Evolutionary conservation across 2,888 invertebrate genomes (phyloP).

Genomic region (Heliconius aoede): DNA sequence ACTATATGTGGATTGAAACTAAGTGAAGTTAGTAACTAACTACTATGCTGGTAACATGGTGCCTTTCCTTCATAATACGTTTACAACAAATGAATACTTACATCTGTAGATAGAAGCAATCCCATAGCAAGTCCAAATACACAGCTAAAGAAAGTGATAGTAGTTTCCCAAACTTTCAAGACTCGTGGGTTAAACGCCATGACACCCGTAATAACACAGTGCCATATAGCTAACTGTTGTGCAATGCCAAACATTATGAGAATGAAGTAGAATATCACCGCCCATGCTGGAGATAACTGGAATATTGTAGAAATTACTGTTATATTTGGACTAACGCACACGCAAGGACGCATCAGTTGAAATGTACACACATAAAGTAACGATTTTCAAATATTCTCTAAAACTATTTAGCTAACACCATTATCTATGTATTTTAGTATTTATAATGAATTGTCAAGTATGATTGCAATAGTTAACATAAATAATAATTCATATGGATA

Average conservation of each 20-base stretch:
- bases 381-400: too few species aligned
- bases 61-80: background rate
- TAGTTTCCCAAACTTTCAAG: conserved; percentile 90
- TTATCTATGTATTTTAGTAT: too few species aligned
- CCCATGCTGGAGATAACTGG: conserved; percentile 93
- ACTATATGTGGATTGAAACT: too few species aligned
- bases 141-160: conserved; percentile 92
- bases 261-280: conserved; percentile 92
- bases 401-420: background rate
- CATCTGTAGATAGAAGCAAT: conserved; percentile 94
- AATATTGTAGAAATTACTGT: conserved; percentile 48
- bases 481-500: too few species aligned
- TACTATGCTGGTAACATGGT: too few species aligned
- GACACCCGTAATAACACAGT: conserved; percentile 93
- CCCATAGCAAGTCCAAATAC: conserved; percentile 92
- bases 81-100: conserved; percentile 64
- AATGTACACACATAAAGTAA: too few species aligned
- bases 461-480: too few species aligned
- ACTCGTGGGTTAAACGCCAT: conserved; percentile 90
- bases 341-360: background rate
- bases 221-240: conserved; percentile 95
- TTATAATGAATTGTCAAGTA: too few species aligned
- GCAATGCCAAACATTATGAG: conserved; percentile 94
- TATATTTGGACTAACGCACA: background rate
- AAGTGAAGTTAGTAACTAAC: too few species aligned